These are phyloP conservation scores for Diarsia rubi DNA, from an alignment of 2,888 invertebrate species.

Conservation along the genomic window DNA sequence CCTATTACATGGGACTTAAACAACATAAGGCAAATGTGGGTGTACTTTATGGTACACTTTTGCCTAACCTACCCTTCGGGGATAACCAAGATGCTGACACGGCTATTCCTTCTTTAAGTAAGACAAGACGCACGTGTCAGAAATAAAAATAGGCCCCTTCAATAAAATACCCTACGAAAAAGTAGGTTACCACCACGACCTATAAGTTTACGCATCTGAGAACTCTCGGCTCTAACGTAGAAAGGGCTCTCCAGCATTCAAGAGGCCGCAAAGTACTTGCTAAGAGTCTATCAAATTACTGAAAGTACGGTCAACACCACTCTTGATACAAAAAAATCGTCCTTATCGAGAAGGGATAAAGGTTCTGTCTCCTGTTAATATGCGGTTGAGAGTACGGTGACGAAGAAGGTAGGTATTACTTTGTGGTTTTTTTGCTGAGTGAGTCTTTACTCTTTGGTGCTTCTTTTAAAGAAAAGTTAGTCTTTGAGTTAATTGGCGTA, in stretches of 20 bases:
- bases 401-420: neutral
- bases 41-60: neutral
- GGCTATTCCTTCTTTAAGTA: neutral
- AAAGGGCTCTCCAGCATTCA: slow-evolving; percentile 45
- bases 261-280: slow-evolving; percentile 48
- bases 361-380: neutral
- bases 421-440: slow-evolving; percentile 30
- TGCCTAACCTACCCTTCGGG: neutral
- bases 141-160: slow-evolving; percentile 7
- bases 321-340: slow-evolving; percentile 9
- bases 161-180: slow-evolving; percentile 32
- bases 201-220: slow-evolving; percentile 57
- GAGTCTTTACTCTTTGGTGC: neutral
- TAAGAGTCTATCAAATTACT: slow-evolving; percentile 67
- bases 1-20: neutral
- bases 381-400: slow-evolving; percentile 30
- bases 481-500: slow-evolving; percentile 14
- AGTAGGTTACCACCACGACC: slow-evolving; percentile 28
- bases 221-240: slow-evolving; percentile 33
- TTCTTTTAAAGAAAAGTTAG: neutral
- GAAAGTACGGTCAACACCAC: slow-evolving; percentile 37
- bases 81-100: neutral
- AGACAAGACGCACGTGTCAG: neutral
- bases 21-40: neutral
- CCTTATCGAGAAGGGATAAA: neutral